These are phyloP conservation scores for Euphydryas editha DNA, from an alignment of 2,888 invertebrate species.

Conservation along the genomic window DNA sequence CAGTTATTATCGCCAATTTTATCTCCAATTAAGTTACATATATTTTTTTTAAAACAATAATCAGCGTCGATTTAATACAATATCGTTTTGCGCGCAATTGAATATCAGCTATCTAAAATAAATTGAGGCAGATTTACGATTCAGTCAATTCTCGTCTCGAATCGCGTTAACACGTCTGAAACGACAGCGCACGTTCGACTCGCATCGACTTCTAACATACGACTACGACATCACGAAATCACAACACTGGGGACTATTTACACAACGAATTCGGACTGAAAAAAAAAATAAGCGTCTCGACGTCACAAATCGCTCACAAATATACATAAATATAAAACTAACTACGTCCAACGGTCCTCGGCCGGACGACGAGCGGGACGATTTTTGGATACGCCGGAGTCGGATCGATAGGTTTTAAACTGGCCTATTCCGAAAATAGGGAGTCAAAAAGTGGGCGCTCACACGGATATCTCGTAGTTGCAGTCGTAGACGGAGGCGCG, in stretches of 20 bases:
- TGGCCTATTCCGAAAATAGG: constrained; percentile 44
- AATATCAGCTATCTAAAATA: constrained; percentile 43
- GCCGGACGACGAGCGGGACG: constrained; percentile 10
- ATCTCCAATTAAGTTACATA: background rate
- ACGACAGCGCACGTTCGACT: background rate
- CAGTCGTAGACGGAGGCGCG: constrained; percentile 96
- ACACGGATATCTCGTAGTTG: constrained; percentile 98
- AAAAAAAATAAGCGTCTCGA: constrained; percentile 50
- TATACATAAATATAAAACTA: constrained; percentile 73
- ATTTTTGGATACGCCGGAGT: constrained; percentile 46
- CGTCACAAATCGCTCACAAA: constrained; percentile 63
- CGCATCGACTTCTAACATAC: constrained; percentile 30
- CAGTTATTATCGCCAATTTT: constrained; percentile 8
- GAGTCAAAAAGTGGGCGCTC: constrained; percentile 69
- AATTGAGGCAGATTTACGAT: constrained; percentile 63
- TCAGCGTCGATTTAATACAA: constrained; percentile 28
- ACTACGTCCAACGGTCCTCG: constrained; percentile 49
- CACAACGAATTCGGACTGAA: constrained; percentile 55
- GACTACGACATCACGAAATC: constrained; percentile 64
- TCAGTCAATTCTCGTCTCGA: constrained; percentile 63
- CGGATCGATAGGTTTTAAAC: constrained; percentile 31
- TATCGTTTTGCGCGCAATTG: constrained; percentile 28
- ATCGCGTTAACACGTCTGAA: constrained; percentile 25
- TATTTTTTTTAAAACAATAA: constrained; percentile 28
- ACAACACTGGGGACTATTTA: constrained; percentile 77